Base-by-base conservation (phyloP, 2,113 vertebrate species). In the Dolichotis patagonum region DNA sequence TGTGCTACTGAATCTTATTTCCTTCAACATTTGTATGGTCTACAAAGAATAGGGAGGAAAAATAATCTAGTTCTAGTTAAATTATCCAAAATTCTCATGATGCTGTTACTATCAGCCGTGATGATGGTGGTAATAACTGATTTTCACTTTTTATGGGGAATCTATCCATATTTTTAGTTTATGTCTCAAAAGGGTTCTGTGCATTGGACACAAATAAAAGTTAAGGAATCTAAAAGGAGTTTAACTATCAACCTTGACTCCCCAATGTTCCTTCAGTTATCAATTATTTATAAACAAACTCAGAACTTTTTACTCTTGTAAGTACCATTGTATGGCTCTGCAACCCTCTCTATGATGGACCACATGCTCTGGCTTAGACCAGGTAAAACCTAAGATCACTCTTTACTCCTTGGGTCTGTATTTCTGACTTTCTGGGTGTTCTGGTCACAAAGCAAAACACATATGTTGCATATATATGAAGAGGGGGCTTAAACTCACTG, bases 1-100 rank as follows among this genome's bases (percentile, higher is more conserved):
- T 54, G 41, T 93, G 80, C 41, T 35, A 35, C 41, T 88, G 75
- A 94, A 87, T 95, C 43, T 88, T 91, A 91, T 78, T 96, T 96
- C 87, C 54, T 90, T 89, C 71, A 85, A 92, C 88, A 35, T 92
- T 97, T 8, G 16, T 43, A 60, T 80, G 65, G 46, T 90, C 60
- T 52, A 67, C 16, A 56, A 62, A 88, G 38, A 94, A 24, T 5
- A 89, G 19, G 82, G 43, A 93, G 58, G 46, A 63, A 54, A 78
- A 65, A 49, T 19, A 90, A 11, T 49, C n/a, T 80, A 90, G 24
- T 46, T 80, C 49, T 94, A 87, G 43, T 69, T 93, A 95, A 90
- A 82, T 67, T 80, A 93, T 52, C 20, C 83, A 71, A 83, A 95
- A 78, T 43, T 49, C 9, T 96, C 35, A 43, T 7, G 43, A 85